Evolutionary conservation across 2,888 invertebrate species (phyloP), one percentile per base, ranked within the genome.

Genomic region (Anaspis maculata): DNA sequence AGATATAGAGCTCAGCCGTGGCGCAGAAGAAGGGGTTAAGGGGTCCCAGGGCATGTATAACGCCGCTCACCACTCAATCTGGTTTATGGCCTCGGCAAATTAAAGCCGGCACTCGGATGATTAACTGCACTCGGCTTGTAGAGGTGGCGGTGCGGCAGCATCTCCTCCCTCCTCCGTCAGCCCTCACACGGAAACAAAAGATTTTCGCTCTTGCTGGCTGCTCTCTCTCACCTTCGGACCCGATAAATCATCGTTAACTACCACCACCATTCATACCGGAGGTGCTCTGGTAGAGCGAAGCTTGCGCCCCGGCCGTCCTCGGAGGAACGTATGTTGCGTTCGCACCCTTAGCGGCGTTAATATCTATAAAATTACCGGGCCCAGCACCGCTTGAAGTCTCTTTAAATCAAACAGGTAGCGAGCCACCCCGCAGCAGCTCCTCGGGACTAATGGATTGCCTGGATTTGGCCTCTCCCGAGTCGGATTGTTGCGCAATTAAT

Each of bases 71-170:
- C 54, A 55, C 56, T 58, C 60, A 57, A 59, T 60, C 58, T 54
- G 57, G 53, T 59, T 59, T 59, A 59, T 55, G 56, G 54, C 54
- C 42, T 41, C 46, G 50, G 52, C 56, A 57, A 60, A 60, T 60
- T 59, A 60, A 58, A 57, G 56, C 54, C 42, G 53, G 53, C 54
- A 53, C 48, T 52, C 42, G 51, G 50, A 58, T 58, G 57, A 58
- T 58, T 53, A 57, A 58, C 51, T 45, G 49, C 47, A 39, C 45
- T 41, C 40, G 30, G 39, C 41, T n/a, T n/a, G n/a, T n/a, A n/a
- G n/a, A n/a, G n/a, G n/a, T n/a, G n/a, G n/a, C n/a, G n/a, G n/a
- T n/a, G n/a, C n/a, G n/a, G n/a, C n/a, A n/a, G n/a, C n/a, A n/a
- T 38, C 37, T 39, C 45, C 45, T 42, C 35, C 27, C 34, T 41